These are phyloP conservation scores for Euwallacea fornicatus DNA, from an alignment of 1,140 invertebrate species.

Conservation along the genomic window DNA sequence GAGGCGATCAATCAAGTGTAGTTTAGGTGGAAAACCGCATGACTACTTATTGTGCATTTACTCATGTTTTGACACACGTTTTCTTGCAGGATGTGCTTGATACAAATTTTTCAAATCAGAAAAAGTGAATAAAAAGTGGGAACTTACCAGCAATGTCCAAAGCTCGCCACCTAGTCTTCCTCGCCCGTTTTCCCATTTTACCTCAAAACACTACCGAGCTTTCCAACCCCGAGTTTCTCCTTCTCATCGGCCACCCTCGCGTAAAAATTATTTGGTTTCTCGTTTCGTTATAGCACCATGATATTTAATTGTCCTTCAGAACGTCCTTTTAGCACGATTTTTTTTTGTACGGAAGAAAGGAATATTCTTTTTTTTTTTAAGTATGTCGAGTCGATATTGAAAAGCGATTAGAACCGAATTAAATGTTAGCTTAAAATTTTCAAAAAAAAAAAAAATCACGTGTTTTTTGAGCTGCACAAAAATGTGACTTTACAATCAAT, in stretches of 20 bases:
- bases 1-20: no score
- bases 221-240: conserved; percentile 14
- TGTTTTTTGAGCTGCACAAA: no score
- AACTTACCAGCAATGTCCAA: conserved; percentile 49
- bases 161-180: conserved; percentile 52
- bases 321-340: conserved; percentile 4
- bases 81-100: background rate
- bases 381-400: no score
- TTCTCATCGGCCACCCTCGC: conserved; percentile 34
- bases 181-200: conserved; percentile 51
- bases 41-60: no score
- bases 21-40: no score
- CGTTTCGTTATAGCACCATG: conserved; percentile 27
- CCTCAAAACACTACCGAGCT: conserved; percentile 37
- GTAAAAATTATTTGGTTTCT: conserved; percentile 5
- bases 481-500: no score
- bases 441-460: no score
- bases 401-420: no score
- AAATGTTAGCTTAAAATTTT: no score
- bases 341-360: background rate
- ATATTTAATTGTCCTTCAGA: conserved; percentile 7
- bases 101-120: background rate
- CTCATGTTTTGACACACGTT: background rate
- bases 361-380: no score
- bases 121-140: conserved; percentile 6